phyloP scores from a whole-genome alignment of 1,140 invertebrate genomes.

The Palaemon carinicauda region DNA sequence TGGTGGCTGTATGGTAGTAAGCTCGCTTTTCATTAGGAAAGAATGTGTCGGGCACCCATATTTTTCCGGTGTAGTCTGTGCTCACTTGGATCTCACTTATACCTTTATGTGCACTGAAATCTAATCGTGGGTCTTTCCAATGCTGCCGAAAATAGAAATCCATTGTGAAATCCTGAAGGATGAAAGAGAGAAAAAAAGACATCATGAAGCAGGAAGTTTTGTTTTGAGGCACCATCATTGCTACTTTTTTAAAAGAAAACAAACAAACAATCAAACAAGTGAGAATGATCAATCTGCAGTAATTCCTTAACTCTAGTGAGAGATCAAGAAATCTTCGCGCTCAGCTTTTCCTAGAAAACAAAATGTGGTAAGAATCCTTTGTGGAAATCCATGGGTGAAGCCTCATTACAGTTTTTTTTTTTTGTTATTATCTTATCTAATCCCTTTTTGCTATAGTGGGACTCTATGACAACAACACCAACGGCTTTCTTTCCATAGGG shows the following conservation, averaged over 20 bases:
- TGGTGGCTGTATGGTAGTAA: slow-evolving; percentile 97
- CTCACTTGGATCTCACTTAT: slow-evolving; percentile 84
- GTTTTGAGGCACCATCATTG: too few relatives aligned
- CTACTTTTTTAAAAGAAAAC: too few relatives aligned
- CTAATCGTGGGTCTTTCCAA: slow-evolving; percentile 94
- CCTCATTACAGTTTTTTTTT: too few relatives aligned
- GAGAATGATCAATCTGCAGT: not conserved
- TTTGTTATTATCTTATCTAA: too few relatives aligned
- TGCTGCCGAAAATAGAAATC: slow-evolving; percentile 99
- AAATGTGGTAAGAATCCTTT: too few relatives aligned
- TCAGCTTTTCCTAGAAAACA: too few relatives aligned
- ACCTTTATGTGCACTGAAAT: slow-evolving; percentile 84
- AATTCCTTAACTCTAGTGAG: slow-evolving; percentile 24
- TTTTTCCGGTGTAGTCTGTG: slow-evolving; percentile 95
- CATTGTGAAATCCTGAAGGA: slow-evolving; percentile 91
- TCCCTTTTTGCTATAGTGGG: too few relatives aligned
- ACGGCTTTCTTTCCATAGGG: too few relatives aligned
- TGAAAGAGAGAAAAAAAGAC: slow-evolving; percentile 54
- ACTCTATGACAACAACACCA: too few relatives aligned
- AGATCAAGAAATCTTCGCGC: not conserved
- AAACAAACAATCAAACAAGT: too few relatives aligned
- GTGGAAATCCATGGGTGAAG: too few relatives aligned
- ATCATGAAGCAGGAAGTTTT: not conserved
- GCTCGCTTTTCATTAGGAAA: slow-evolving; percentile 98
- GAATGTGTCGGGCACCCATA: slow-evolving; percentile 98